Base-by-base conservation (phyloP, 2,797 vertebrate genomes). In the Graptemys geographica region DNA sequence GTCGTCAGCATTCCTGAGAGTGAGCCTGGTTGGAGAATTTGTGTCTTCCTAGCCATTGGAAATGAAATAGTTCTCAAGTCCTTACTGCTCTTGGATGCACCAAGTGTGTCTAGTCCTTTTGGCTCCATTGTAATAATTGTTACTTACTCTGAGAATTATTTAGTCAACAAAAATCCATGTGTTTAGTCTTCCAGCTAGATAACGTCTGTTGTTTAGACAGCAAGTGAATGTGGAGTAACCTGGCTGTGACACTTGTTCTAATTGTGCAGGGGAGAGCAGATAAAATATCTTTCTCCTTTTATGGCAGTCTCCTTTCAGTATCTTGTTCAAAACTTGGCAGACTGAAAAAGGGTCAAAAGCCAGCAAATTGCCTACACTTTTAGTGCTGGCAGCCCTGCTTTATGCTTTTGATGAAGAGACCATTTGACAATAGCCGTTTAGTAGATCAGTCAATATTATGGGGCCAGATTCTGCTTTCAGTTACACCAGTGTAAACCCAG, bases 401-500 rank as follows among this genome's bases (percentile, higher is more conserved):
- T 89, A 72, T 62, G 52, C 62, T n/a, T 82, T 53, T 5, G 51
- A 33, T 25, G 2, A 0, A 1, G 11, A 2, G 19, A 62, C 25
- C 47, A 8, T 44, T 47, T 89, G 59, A 51, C 55, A n/a, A 51
- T 31, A 90, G 90, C 56, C 16, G 0, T 1, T n/a, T 47, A n/a
- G 21, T 1, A 12, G 37, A 15, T 59, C 59, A 15, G n/a, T 25
- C 19, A 31, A 31, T 51, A 1, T 37, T 5, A 6, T 0, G 0
- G 81, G 19, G 49, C 1, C 81, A 85, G 31, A n/a, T n/a, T n/a
- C 51, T 23, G 51, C 33, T n/a, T 25, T 51, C 13, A 49, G 13
- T 78, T 28, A 49, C 27, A 47, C 28, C 41, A 44, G 72, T 4
- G 15, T n/a, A 55, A 44, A 3, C 72, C 33, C 59, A 13, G 78